Base-by-base conservation (phyloP, 2,113 vertebrate genomes). In the Megaceryle maxima region DNA sequence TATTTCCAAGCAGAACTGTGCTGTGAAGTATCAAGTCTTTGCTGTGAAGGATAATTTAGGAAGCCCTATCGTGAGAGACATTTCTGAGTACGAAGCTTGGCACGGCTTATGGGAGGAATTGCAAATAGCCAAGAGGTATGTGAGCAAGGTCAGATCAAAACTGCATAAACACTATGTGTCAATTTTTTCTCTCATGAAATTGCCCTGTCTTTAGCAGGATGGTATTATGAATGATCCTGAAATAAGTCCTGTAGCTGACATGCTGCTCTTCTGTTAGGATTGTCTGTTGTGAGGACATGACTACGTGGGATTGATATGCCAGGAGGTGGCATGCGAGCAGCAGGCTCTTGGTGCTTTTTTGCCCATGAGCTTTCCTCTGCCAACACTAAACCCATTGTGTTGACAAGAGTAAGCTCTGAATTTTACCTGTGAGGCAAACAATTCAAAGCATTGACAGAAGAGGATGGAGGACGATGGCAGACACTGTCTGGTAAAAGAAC, bases 1-100 rank as follows among this genome's bases (percentile, higher is more conserved):
- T 87, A 59, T 94, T 95, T 96, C 50, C 78, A 96, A 33, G 24
- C 46, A 89, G 60, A 89, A 39, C 48, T 80, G 39, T 44, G 51
- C 73, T 74, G 66, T 59, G 24, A 70, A 87, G 31, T 70, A 24
- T 39, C 62, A 87, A 59, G 25, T 56, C 83, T 88, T 81, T 64
- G 59, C 90, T 89, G 46, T 60, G 69, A 46, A 44, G 56, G 69
- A 29, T 83, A 73, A 87, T 53, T 85, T 83, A 63, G 78, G 79
- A 92, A 96, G 48, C 29, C n/a, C 24, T n/a, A 76, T 56, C 48
- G 66, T 17, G 60, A 81, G 78, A 84, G 86, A 64, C 29, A 19
- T 96, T 90, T 87, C 74, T 93, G 67, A 74, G 41, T 48, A 43
- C 2, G 28, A 67, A 91, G 41, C 44, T 85, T 78, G 69, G 21